phyloP scores from a whole-genome alignment of 2,797 vertebrate genomes.

The Mycteria americana region DNA sequence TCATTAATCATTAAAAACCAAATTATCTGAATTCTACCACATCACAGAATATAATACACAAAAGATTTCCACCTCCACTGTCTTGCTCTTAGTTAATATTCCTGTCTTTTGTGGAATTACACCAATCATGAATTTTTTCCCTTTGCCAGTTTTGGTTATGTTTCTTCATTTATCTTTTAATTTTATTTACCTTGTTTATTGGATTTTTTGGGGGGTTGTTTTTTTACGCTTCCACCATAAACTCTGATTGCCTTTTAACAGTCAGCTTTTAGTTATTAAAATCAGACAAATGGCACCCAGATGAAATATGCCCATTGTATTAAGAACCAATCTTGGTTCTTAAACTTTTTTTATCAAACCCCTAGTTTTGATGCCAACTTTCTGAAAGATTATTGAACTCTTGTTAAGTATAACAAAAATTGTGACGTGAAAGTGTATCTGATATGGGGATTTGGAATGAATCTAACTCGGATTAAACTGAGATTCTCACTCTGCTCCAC shows the following conservation, averaged over 20 bases:
- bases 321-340: background rate
- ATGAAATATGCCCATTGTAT: background rate
- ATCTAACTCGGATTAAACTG: background rate
- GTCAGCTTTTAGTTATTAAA: background rate
- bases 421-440: background rate
- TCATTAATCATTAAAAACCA: background rate
- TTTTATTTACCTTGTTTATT: background rate
- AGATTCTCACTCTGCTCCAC: background rate
- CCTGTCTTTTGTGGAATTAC: background rate
- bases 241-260: background rate
- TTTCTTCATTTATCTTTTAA: background rate
- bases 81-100: background rate
- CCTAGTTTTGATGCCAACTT: background rate
- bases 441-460: background rate
- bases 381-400: background rate
- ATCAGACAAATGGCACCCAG: accelerated
- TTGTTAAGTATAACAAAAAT: background rate
- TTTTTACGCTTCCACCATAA: background rate
- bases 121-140: background rate
- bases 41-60: background rate
- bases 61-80: background rate
- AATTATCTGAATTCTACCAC: background rate
- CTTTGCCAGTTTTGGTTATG: background rate
- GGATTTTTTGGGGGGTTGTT: background rate
- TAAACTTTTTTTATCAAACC: background rate